phyloP scores from a whole-genome alignment of 2,888 invertebrate species.

The Drosophila paracracens region DNA sequence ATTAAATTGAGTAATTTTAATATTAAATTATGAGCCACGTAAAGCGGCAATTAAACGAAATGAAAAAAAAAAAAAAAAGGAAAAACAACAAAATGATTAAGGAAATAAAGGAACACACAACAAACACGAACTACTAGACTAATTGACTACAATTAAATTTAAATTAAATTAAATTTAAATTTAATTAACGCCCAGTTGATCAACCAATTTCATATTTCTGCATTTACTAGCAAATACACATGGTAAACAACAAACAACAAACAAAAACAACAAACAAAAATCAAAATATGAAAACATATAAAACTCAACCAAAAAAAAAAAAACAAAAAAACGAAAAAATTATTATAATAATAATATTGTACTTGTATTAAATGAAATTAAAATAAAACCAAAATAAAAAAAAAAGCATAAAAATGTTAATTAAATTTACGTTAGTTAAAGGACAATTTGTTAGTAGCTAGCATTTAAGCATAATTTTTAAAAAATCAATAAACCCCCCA shows the following conservation, averaged over 20 bases:
- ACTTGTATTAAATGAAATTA: conserved; percentile 64
- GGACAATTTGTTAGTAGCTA: conserved; percentile 80
- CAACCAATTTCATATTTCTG: conserved; percentile 76
- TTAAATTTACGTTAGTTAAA: conserved; percentile 80
- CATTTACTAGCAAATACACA: conserved; percentile 77
- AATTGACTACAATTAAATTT: conserved; percentile 66
- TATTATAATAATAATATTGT: conserved; percentile 57
- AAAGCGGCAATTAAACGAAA: conserved; percentile 20
- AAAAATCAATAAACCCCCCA: conserved; percentile 71
- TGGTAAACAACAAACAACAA: conserved; percentile 42
- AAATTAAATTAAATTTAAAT: conserved; percentile 54
- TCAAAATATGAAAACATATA: conserved; percentile 22
- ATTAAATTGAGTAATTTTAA: conserved; percentile 70
- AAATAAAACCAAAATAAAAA: conserved; percentile 19
- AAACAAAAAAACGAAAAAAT: conserved; percentile 18
- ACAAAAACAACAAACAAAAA: conserved; percentile 13
- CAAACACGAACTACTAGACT: conserved; percentile 65
- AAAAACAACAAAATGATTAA: conserved; percentile 9
- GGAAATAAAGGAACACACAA: conserved; percentile 29
- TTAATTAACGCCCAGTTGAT: conserved; percentile 59
- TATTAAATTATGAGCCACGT: conserved; percentile 47
- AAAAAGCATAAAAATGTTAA: conserved; percentile 47
- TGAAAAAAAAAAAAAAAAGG: background rate
- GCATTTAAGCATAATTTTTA: conserved; percentile 76
- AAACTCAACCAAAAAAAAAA: background rate